Base-by-base conservation (phyloP, 2,797 vertebrate genomes). In the Myotis daubentonii region DNA sequence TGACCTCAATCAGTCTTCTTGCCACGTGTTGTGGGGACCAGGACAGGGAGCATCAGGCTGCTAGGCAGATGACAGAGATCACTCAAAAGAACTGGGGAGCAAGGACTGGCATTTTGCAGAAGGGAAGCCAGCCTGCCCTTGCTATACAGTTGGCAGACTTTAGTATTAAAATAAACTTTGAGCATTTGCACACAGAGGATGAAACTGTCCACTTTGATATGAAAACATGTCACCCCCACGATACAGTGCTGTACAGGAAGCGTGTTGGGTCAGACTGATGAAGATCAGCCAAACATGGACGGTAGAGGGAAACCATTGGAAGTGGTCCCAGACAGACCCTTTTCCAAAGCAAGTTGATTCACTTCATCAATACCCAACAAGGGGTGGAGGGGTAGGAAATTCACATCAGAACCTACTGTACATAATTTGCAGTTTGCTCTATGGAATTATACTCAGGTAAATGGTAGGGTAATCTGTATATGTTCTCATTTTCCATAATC, bases 401-500 rank as follows among this genome's bases (percentile, higher is more conserved):
- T 78, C n/a, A 41, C 36, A 30, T 85, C 38, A 53, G 55, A 93
- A 82, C 36, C 53, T 22, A 16, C 8, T 11, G 22, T 38, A 78
- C 12, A 53, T 47, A 53, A 75, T 70, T 51, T 89, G 15, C 79
- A n/a, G 62, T 65, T 90, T 85, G 44, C 41, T 89, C 2, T 30
- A 30, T 41, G 10, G 80, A 72, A 30, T 68, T 81, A 62, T n/a
- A 51, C 30, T 41, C 62, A 74, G 68, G 30, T n/a, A 71, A 89
- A 71, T 71, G 51, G 0, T 49, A 87, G 20, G 44, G 15, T 30
- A 57, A 81, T 68, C n/a, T 82, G 8, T 81, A 3, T 76, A 47
- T 82, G 68, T 74, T 92, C 62, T 88, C 78, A 41, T 74, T 90
- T 95, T 47, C 12, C 70, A 17, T 36, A 68, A 47, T 62, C 88